Evolutionary conservation across 2,113 vertebrate species (phyloP).

Genomic region (Vireo altiloquus): DNA sequence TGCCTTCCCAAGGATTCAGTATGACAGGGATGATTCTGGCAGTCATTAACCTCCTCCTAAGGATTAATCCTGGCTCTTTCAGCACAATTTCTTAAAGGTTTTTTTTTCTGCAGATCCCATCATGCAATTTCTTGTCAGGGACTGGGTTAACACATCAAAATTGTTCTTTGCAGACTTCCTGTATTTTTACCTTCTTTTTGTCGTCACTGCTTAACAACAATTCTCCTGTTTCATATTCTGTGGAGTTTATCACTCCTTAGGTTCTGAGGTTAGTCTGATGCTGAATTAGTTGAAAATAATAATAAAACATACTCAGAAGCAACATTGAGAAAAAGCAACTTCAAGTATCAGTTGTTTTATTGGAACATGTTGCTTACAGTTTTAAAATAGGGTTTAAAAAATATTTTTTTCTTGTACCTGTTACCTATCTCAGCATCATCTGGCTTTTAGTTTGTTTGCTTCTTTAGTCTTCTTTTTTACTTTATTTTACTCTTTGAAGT

Average conservation of each 20-base stretch:
- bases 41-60: not conserved
- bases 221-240: not conserved
- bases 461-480: not conserved
- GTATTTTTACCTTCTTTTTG: not conserved
- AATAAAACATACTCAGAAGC: not conserved
- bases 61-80: not conserved
- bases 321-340: not conserved
- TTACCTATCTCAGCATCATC: not conserved
- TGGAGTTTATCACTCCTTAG: not conserved
- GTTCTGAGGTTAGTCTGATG: not conserved
- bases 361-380: not conserved
- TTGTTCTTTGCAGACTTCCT: not conserved
- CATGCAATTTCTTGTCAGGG: not conserved
- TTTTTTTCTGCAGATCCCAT: not conserved
- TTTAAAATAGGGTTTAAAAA: not conserved
- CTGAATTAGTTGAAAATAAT: not conserved
- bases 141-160: not conserved
- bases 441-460: not conserved
- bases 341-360: not conserved
- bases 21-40: not conserved
- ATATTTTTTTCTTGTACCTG: not conserved
- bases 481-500: not conserved
- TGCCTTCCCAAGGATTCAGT: not conserved
- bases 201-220: not conserved
- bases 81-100: not conserved